These are phyloP conservation scores for Synanthedon formicaeformis DNA, from an alignment of 2,888 invertebrate genomes.

Conservation along the genomic window DNA sequence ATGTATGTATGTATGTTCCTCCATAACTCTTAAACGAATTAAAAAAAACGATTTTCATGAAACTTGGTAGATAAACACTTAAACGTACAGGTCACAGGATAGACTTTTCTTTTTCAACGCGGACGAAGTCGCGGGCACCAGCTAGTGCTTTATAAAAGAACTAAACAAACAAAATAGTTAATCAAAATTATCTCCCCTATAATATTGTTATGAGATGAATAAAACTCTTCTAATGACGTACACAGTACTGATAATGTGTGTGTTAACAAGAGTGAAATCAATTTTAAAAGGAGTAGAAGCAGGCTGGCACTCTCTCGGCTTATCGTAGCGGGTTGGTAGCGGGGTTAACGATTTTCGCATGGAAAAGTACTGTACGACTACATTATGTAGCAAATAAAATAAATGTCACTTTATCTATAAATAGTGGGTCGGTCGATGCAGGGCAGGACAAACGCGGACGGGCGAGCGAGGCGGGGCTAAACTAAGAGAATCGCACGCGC, in stretches of 20 bases:
- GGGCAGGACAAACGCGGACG: constrained; percentile 21
- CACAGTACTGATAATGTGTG: not conserved
- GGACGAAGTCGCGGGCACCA: too few relatives aligned
- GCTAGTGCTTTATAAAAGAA: too few relatives aligned
- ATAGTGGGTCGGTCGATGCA: constrained; percentile 39
- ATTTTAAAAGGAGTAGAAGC: constrained; percentile 2
- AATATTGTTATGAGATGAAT: too few relatives aligned
- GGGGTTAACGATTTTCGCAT: constrained; percentile 57
- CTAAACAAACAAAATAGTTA: too few relatives aligned
- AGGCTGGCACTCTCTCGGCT: constrained; percentile 24
- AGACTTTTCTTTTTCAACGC: too few relatives aligned
- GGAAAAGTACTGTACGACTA: constrained; percentile 58
- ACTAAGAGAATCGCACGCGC: constrained; percentile 6
- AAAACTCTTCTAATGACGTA: too few relatives aligned
- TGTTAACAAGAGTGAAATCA: not conserved
- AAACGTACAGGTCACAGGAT: too few relatives aligned
- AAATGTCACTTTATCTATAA: constrained; percentile 56
- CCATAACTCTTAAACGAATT: too few relatives aligned
- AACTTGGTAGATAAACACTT: too few relatives aligned
- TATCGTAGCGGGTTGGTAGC: constrained; percentile 42
- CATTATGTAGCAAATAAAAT: constrained; percentile 40
- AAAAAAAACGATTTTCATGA: too few relatives aligned
- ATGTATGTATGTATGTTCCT: too few relatives aligned
- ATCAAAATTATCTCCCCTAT: too few relatives aligned
- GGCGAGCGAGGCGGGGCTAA: constrained; percentile 18